Base-by-base conservation (phyloP, 2,113 vertebrate genomes). In the Kryptolebias marmoratus region DNA sequence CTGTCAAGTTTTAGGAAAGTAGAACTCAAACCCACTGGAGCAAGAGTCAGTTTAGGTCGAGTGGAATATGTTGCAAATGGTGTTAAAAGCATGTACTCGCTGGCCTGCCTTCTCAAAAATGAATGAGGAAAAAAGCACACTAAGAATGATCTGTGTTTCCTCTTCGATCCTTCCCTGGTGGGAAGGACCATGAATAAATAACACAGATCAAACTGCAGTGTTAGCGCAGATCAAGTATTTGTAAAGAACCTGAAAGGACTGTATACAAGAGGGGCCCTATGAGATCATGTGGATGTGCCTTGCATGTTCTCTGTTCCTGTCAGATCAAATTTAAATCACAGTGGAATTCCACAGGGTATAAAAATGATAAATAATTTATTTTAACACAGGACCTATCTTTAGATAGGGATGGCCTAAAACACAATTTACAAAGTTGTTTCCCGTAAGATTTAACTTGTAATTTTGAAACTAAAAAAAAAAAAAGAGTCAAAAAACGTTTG, bases 31-130 rank as follows among this genome's bases (percentile, higher is more conserved):
- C 85, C 84, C 76, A 75, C 67, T 78, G 75, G 75, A 74, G 78
- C 80, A 77, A 86, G 81, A 91, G 90, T 90, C 88, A 85, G 63
- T 88, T 89, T 84, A 89, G 92, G 92, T 93, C 87, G 85, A 84
- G 86, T 68, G 65, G 86, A 89, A 93, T 92, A 93, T 90, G 90
- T 86, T 81, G 79, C 91, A 89, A 85, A 91, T 92, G 91, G 83
- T 93, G 93, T 93, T 94, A 93, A 94, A 94, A 94, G 93, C 92
- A 90, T 91, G 91, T 91, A 90, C 90, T 89, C 69, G 82, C 83
- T 90, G 84, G 91, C 89, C 89, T 85, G 53, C 3, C 11, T 55
- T 36, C 62, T 93, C 74, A 92, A 94, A 92, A 87, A 91, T 91
- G 76, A 62, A 94, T 93, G 70, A 80, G 76, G 56, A 5, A 60